phyloP scores from a whole-genome alignment of 2,888 invertebrate genomes.

The Philaethria dido region DNA sequence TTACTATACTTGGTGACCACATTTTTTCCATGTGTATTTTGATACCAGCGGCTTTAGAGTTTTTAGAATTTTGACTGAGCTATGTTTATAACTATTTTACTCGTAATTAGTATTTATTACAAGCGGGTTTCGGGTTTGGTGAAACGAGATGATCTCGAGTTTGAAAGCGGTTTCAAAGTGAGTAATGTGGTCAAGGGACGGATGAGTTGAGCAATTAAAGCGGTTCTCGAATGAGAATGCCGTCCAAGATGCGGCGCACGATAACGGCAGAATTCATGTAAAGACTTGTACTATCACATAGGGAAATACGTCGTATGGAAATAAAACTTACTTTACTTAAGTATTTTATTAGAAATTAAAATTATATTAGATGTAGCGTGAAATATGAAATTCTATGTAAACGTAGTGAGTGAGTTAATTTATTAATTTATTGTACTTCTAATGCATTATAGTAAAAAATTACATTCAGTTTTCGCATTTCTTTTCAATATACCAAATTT shows the following conservation, averaged over 20 bases:
- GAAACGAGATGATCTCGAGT: slow-evolving; percentile 59
- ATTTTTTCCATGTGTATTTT: slow-evolving; percentile 57
- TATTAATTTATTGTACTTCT: no score
- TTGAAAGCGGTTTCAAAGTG: slow-evolving; percentile 69
- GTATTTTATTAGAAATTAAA: no score
- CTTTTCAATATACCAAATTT: no score
- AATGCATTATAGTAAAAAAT: no score
- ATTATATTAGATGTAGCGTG: no score
- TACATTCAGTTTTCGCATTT: no score
- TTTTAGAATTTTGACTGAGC: slow-evolving; percentile 71
- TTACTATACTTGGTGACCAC: slow-evolving; percentile 74
- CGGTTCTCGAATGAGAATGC: slow-evolving; percentile 68
- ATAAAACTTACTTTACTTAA: no score
- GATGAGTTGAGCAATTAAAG: slow-evolving; percentile 78
- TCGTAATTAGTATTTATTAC: slow-evolving; percentile 83
- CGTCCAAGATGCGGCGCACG: slow-evolving; percentile 67
- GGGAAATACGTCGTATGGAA: background rate
- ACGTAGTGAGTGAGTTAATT: no score
- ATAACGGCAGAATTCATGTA: slow-evolving; percentile 69
- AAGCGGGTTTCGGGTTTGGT: slow-evolving; percentile 57
- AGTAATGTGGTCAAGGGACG: slow-evolving; percentile 71
- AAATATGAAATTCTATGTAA: no score
- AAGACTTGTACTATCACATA: slow-evolving; percentile 50
- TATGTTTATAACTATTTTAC: slow-evolving; percentile 79
- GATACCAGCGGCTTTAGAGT: slow-evolving; percentile 58